A percentile compares a stretch with the other conserved stretches of the same genome.
These are phyloP conservation scores for Hymenopus coronatus DNA, from an alignment of 2,888 invertebrate species.

Conservation along the genomic window DNA sequence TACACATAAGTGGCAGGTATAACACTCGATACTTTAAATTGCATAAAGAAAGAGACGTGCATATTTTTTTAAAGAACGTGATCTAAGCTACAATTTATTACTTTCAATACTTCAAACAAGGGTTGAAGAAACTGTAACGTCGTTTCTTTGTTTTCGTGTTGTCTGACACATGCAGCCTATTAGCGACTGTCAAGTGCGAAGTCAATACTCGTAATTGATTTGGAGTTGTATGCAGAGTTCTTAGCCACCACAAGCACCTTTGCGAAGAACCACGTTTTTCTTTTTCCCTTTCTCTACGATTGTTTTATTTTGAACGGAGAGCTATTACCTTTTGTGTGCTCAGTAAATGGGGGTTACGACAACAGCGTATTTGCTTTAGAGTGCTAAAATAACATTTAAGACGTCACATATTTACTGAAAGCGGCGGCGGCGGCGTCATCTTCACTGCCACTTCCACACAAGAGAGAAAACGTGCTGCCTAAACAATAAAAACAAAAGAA, in stretches of 20 bases:
- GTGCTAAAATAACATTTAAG: constrained; percentile 19
- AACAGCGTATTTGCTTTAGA: constrained; percentile 6
- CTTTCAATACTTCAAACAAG: too few relatives aligned
- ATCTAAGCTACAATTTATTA: too few relatives aligned
- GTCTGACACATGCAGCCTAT: background rate
- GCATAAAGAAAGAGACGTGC: too few relatives aligned
- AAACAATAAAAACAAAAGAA: background rate
- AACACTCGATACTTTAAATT: too few relatives aligned
- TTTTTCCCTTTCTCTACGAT: background rate
- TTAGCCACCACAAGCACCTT: background rate
- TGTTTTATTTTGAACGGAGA: background rate
- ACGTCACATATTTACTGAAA: constrained; percentile 8
- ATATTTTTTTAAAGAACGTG: too few relatives aligned
- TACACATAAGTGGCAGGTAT: too few relatives aligned
- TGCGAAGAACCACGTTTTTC: background rate
- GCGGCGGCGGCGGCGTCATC: background rate
- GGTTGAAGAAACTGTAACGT: too few relatives aligned
- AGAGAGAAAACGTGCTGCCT: background rate
- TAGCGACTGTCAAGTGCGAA: background rate
- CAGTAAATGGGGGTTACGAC: constrained; percentile 8
- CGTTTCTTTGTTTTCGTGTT: background rate
- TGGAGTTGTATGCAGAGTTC: background rate
- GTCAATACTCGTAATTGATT: constrained; percentile 1
- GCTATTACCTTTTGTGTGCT: constrained; percentile 10
- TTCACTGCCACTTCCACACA: background rate